phyloP scores from a whole-genome alignment of 2,888 invertebrate genomes.

The Neocrepidodera transversa region DNA sequence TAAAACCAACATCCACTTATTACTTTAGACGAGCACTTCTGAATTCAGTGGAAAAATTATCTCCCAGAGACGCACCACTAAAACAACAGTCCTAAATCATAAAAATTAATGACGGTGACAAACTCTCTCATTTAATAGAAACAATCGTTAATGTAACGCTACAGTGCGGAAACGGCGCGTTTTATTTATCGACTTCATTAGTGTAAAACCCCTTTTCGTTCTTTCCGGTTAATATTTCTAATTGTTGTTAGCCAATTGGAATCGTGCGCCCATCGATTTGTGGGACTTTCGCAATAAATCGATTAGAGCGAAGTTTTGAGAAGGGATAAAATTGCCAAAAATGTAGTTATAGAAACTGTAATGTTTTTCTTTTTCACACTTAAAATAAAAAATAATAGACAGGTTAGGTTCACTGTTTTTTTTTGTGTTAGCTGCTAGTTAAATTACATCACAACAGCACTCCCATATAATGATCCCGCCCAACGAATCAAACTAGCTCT shows the following conservation, averaged over 20 bases:
- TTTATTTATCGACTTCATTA: conserved; percentile 24
- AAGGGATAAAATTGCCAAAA: no score
- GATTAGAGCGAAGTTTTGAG: neutral
- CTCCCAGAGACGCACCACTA: neutral
- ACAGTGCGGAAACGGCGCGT: neutral
- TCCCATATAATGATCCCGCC: neutral
- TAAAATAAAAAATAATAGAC: no score
- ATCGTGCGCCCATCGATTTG: neutral
- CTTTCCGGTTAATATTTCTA: conserved; percentile 24
- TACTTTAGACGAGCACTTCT: neutral
- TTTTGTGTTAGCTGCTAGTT: no score
- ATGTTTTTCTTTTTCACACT: no score
- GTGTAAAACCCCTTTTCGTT: conserved; percentile 19
- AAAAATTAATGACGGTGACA: conserved; percentile 5
- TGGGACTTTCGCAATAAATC: neutral
- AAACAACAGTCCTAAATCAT: neutral
- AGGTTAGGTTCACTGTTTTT: no score
- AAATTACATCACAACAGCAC: neutral
- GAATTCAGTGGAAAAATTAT: neutral
- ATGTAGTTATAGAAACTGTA: no score
- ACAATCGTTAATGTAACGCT: conserved; percentile 19
- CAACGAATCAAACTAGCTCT: conserved; percentile 1
- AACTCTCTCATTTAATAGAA: conserved; percentile 19
- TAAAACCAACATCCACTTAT: no score
- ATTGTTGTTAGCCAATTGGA: conserved; percentile 10